Conservation (phyloP, 2,888 invertebrate genomes). For the Clanis bilineata region DNA sequence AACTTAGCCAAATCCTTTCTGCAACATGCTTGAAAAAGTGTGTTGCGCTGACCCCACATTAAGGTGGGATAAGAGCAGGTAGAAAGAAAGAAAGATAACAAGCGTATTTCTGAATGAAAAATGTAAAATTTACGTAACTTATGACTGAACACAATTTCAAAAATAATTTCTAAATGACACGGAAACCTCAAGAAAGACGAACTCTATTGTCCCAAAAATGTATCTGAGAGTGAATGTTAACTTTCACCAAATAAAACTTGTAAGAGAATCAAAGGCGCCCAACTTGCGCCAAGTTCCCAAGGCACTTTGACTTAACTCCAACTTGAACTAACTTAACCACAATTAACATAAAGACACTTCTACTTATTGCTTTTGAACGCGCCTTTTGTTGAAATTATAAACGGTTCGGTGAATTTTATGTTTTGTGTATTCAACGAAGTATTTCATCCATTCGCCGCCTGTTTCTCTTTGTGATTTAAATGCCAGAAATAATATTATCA, state of each 20-base stretch:
- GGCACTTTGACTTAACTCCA: constrained; percentile 36
- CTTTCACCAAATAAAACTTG: constrained; percentile 11
- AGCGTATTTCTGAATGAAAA: too few relatives aligned
- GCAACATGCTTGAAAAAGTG: too few relatives aligned
- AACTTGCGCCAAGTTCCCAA: background rate
- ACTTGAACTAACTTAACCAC: constrained; percentile 39
- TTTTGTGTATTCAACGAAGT: background rate
- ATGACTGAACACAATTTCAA: too few relatives aligned
- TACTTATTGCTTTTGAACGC: background rate
- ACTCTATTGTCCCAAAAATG: background rate
- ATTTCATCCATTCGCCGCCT: background rate
- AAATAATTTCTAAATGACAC: too few relatives aligned
- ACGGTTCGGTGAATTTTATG: background rate
- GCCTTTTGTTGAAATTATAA: constrained; percentile 8
- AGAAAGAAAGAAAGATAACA: too few relatives aligned
- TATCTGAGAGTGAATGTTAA: background rate
- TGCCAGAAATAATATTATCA: background rate
- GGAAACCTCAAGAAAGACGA: background rate
- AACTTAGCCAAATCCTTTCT: too few relatives aligned
- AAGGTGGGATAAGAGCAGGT: too few relatives aligned
- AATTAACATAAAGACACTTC: constrained; percentile 49
- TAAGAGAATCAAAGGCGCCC: background rate
- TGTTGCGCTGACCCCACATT: too few relatives aligned
- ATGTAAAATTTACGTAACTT: too few relatives aligned
- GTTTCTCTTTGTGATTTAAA: background rate